Evolutionary conservation across 2,888 invertebrate genomes (phyloP), one percentile per base, ranked within the genome.

Genomic region (Cerceris rybyensis): DNA sequence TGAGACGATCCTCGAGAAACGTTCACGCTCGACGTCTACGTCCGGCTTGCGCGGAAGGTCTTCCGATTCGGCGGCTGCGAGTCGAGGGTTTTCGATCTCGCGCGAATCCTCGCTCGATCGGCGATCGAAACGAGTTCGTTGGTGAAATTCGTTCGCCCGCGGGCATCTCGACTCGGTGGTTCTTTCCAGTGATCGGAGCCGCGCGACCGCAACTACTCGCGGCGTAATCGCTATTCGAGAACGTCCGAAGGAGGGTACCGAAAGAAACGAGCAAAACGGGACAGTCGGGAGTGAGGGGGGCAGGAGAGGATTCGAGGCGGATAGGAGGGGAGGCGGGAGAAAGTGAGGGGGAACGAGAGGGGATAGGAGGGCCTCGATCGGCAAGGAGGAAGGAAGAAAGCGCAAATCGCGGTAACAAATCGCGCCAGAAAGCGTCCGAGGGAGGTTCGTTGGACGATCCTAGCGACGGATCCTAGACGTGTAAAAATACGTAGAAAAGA

Each of bases 401-500:
- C 14, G 59, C 54, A 70, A 70, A 80, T 75, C 65, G 78, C 65
- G 52, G 60, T 68, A 84, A 68, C 72, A 71, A 70, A 57, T 78
- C 70, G 73, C 74, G 75, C 46, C 67, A 70, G 66, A 78, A 73
- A 60, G 54, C 57, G 73, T 70, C 61, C 52, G 68, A 59, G 67
- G 73, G 49, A 59, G 59, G 58, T 74, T 74, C 64, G 65, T 52
- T 59, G 67, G 65, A 77, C 75, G 85, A 70, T 54, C 46, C 50
- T 76, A 73, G 75, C 71, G 70, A 70, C 81, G 72, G 70, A 83
- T 76, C 65, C 75, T 80, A 84, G 71, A 86, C 83, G 87, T 89
- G 90, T 90, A 90, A 90, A 90, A 90, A 90, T 91, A 90, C 87
- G 88, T 91, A 88, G 87, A 91, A 91, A 90, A 90, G 86, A 87